Percentiles rank a stretch among this genome's conserved stretches.
Evolutionary conservation across 2,888 invertebrate genomes (phyloP).

Genomic region (Leptinotarsa haldemani): DNA sequence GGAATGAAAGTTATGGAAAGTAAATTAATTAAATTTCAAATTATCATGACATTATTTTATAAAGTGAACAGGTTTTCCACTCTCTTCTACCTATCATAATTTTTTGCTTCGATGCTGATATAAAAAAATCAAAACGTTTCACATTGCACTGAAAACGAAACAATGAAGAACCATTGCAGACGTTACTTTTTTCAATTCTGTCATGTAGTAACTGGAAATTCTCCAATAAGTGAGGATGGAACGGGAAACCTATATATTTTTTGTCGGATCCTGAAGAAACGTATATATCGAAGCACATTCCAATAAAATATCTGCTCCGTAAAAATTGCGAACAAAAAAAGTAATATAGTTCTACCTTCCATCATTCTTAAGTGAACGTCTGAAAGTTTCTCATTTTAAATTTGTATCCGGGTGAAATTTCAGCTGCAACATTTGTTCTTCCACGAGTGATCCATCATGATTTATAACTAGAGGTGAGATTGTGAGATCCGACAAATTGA

Average conservation of each 20-base stretch:
- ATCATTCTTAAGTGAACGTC: conserved; percentile 13
- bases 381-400: conserved; percentile 27
- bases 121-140: too few species aligned
- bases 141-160: too few species aligned
- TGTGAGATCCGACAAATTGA: conserved; percentile 9
- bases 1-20: too few species aligned
- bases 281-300: conserved; percentile 2
- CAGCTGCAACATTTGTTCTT: conserved; percentile 24
- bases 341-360: conserved; percentile 33
- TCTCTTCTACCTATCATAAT: too few species aligned
- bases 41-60: too few species aligned
- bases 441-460: conserved; percentile 11
- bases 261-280: not conserved
- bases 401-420: conserved; percentile 23
- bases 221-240: too few species aligned
- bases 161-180: too few species aligned
- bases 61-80: too few species aligned
- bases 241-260: not conserved
- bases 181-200: too few species aligned
- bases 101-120: too few species aligned
- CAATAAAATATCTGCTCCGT: conserved; percentile 6
- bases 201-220: too few species aligned
- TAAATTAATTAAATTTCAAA: too few species aligned
- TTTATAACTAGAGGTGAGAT: conserved; percentile 17
- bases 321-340: conserved; percentile 29